Conservation (phyloP, 2,888 invertebrate species). For the Lycophotia porphyrea region DNA sequence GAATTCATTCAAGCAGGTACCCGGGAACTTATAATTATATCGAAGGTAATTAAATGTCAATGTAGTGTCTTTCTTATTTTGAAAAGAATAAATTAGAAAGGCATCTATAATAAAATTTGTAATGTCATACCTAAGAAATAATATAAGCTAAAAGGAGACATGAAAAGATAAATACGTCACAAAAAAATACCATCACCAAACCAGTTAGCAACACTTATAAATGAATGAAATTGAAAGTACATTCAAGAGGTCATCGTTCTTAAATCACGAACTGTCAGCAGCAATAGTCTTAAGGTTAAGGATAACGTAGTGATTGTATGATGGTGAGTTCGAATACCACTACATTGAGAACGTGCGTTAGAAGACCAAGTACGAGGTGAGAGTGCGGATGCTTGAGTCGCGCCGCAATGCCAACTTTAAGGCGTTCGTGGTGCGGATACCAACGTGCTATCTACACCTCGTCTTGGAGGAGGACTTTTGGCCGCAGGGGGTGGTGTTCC, state of each 20-base stretch:
- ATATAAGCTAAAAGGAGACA: background rate
- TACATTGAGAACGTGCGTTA: too few relatives aligned
- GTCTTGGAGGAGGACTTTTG: too few relatives aligned
- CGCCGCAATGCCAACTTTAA: too few relatives aligned
- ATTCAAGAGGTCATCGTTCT: background rate
- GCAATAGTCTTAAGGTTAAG: background rate
- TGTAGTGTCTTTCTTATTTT: background rate
- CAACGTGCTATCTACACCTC: too few relatives aligned
- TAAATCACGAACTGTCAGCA: background rate
- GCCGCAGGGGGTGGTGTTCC: too few relatives aligned
- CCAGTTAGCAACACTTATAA: too few relatives aligned
- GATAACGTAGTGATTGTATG: background rate
- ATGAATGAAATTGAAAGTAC: constrained; percentile 8
- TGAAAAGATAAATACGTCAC: background rate
- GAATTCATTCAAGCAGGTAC: background rate
- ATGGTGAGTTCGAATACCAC: background rate
- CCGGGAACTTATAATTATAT: constrained; percentile 12
- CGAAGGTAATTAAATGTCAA: background rate
- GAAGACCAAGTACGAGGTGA: too few relatives aligned
- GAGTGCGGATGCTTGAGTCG: too few relatives aligned
- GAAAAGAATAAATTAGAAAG: background rate
- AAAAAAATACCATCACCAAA: background rate
- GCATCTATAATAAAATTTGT: background rate
- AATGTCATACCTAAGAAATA: background rate
- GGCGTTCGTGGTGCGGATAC: too few relatives aligned